A percentile compares a stretch with the other conserved stretches of the same genome.
Conservation (phyloP, 2,113 vertebrate genomes). For the Amphiprion percula region DNA sequence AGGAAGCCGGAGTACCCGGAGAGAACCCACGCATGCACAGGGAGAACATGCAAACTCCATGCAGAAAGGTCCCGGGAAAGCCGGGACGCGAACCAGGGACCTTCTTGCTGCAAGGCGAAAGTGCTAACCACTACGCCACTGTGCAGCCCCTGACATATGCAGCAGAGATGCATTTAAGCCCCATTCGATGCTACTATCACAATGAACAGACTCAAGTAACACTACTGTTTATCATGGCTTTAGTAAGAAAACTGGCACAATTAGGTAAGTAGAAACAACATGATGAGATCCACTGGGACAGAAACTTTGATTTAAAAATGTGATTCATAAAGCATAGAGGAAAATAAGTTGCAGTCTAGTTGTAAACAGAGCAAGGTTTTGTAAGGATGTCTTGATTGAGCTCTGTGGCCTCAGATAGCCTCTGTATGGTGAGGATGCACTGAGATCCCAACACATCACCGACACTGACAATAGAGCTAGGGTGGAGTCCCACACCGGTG, state of each 20-base stretch:
- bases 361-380: slow-evolving; percentile 53
- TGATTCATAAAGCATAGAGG: slow-evolving; percentile 45
- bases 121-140: no score
- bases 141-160: slow-evolving; percentile 12
- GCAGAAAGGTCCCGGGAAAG: no score
- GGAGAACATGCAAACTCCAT: no score
- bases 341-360: slow-evolving; percentile 43
- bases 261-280: slow-evolving; percentile 46
- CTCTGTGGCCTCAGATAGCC: slow-evolving; percentile 66
- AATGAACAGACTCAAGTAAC: slow-evolving; percentile 7
- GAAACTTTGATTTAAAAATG: slow-evolving; percentile 48
- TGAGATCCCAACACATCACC: slow-evolving; percentile 29
- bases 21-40: no score
- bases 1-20: no score
- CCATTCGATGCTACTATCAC: slow-evolving; percentile 1
- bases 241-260: slow-evolving; percentile 28
- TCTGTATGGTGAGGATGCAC: slow-evolving; percentile 44
- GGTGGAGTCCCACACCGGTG: slow-evolving; percentile 59
- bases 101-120: no score
- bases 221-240: background rate
- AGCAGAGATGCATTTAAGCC: background rate
- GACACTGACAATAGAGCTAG: slow-evolving; percentile 46
- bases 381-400: slow-evolving; percentile 63
- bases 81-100: no score
- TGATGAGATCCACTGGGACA: slow-evolving; percentile 38